These are phyloP conservation scores for Irena cyanogastra DNA, from an alignment of 2,113 vertebrate species.

Conservation along the genomic window DNA sequence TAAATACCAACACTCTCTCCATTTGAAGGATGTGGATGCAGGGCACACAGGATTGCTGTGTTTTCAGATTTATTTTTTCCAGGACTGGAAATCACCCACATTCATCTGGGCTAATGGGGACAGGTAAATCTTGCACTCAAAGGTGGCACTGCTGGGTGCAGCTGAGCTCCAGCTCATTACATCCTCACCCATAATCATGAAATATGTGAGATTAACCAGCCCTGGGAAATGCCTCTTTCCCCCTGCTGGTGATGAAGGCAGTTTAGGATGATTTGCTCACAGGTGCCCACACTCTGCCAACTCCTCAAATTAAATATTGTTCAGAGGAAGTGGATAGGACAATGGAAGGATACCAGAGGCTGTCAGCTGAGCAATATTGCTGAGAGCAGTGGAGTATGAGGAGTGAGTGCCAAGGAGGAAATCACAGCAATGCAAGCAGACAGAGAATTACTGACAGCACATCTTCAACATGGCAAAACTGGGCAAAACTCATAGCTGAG, in stretches of 20 bases:
- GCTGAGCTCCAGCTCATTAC: background rate
- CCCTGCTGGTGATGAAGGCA: background rate
- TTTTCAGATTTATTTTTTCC: background rate
- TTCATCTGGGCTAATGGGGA: background rate
- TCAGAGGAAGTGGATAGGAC: background rate
- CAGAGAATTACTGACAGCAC: background rate
- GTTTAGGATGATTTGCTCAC: constrained; percentile 6
- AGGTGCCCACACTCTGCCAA: background rate
- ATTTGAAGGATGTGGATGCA: background rate
- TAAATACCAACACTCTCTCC: background rate
- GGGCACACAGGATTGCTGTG: background rate
- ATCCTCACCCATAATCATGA: background rate
- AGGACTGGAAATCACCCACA: background rate
- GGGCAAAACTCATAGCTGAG: background rate
- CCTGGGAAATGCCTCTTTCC: background rate
- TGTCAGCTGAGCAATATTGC: background rate
- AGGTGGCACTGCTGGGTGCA: background rate
- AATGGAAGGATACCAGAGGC: background rate
- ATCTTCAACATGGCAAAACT: background rate
- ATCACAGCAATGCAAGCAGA: background rate
- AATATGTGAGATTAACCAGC: background rate
- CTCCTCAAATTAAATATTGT: background rate
- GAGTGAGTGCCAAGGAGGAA: background rate
- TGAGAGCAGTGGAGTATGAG: background rate
- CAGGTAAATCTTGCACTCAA: background rate